Evolutionary conservation across 1,140 invertebrate genomes (phyloP).

Genomic region (Lutraria rhynchaena): DNA sequence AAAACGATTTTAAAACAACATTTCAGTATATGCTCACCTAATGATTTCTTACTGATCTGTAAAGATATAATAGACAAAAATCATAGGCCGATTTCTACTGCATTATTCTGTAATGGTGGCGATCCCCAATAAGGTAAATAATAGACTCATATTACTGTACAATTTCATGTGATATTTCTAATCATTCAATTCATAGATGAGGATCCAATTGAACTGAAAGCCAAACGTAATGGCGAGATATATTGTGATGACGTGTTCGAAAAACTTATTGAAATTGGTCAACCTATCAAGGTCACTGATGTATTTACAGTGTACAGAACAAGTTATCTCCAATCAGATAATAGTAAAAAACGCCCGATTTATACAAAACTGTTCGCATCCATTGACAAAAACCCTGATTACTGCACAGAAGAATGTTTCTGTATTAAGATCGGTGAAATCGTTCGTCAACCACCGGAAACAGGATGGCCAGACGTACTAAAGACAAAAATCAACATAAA

Average conservation of each 20-base stretch:
- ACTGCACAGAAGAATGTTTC: slow-evolving; percentile 39
- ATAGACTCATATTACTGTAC: no score
- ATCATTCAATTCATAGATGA: slow-evolving; percentile 1
- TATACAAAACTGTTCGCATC: slow-evolving; percentile 52
- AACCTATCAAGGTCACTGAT: slow-evolving; percentile 31
- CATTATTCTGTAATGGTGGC: no score
- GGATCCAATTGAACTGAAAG: slow-evolving; percentile 39
- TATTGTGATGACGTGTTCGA: slow-evolving; percentile 52
- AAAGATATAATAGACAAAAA: no score
- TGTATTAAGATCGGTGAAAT: slow-evolving; percentile 53
- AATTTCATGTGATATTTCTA: no score
- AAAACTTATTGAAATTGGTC: slow-evolving; percentile 44
- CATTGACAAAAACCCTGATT: slow-evolving; percentile 22
- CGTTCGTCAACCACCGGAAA: slow-evolving; percentile 36
- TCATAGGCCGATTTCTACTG: no score
- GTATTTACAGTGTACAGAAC: slow-evolving; percentile 32
- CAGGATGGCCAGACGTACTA: slow-evolving; percentile 51
- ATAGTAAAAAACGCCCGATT: slow-evolving; percentile 21
- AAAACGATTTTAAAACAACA: no score
- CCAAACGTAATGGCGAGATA: slow-evolving; percentile 18
- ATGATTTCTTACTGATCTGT: no score
- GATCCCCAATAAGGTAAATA: no score
- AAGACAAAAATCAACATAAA: slow-evolving; percentile 44
- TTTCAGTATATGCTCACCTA: no score
- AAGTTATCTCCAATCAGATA: slow-evolving; percentile 6